Percentiles rank a stretch among this genome's conserved stretches.
These are phyloP conservation scores for Hofmannophila pseudospretella DNA, from an alignment of 2,888 invertebrate species.

Conservation along the genomic window DNA sequence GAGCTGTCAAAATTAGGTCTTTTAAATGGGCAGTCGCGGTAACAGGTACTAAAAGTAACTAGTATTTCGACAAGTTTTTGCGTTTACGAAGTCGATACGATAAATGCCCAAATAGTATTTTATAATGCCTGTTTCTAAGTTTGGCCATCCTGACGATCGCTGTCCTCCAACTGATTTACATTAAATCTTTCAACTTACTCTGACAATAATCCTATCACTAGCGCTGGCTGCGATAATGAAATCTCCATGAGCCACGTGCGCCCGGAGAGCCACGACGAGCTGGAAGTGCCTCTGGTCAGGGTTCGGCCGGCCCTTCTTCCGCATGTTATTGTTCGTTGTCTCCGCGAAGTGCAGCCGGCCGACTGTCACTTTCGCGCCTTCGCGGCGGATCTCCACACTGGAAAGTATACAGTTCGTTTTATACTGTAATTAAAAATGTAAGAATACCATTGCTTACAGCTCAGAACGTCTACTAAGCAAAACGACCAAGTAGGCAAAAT, in stretches of 20 bases:
- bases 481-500: too few species aligned
- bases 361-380: constrained; percentile 95
- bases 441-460: too few species aligned
- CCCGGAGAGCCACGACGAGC: constrained; percentile 94
- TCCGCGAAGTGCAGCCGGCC: constrained; percentile 98
- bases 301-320: constrained; percentile 98
- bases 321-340: constrained; percentile 99
- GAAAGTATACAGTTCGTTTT: not conserved
- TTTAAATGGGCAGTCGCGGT: not conserved
- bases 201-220: constrained; percentile 97
- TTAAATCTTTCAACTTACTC: too few species aligned
- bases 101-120: too few species aligned
- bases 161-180: too few species aligned
- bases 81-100: too few species aligned
- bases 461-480: too few species aligned
- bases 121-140: too few species aligned
- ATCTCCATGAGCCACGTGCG: constrained; percentile 88
- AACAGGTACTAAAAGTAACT: not conserved
- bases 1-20: not conserved
- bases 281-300: constrained; percentile 99
- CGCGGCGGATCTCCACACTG: constrained; percentile 90
- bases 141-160: too few species aligned
- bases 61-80: too few species aligned
- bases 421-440: too few species aligned
- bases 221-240: constrained; percentile 92